phyloP scores from a whole-genome alignment of 2,888 invertebrate genomes.

The Campaea margaritaria region DNA sequence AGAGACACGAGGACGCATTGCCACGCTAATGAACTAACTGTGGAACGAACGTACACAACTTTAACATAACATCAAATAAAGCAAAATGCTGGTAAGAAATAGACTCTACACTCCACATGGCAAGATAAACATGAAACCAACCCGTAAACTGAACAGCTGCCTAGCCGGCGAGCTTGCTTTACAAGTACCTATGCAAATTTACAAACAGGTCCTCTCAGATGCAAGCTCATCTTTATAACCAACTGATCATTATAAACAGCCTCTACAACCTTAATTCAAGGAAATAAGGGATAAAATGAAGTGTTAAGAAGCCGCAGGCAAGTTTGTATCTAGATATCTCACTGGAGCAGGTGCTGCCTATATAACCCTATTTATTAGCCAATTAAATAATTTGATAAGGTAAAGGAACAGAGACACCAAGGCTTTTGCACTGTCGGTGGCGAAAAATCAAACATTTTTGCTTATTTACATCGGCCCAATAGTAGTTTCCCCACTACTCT shows the following conservation, averaged over 20 bases:
- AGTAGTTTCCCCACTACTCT: too few species aligned
- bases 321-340: slow-evolving; percentile 22
- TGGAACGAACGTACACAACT: too few species aligned
- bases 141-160: slow-evolving; percentile 65
- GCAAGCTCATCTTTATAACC: slow-evolving; percentile 53
- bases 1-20: too few species aligned
- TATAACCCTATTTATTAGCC: slow-evolving; percentile 17
- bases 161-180: slow-evolving; percentile 68
- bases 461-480: too few species aligned
- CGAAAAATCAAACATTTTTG: too few species aligned
- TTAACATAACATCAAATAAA: background rate
- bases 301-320: background rate
- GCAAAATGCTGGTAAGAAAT: background rate
- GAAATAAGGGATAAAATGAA: background rate
- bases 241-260: background rate
- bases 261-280: background rate
- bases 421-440: too few species aligned
- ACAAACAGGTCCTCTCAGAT: slow-evolving; percentile 56
- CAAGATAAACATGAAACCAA: slow-evolving; percentile 25
- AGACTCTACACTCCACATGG: too few species aligned
- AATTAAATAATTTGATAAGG: slow-evolving; percentile 17
- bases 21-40: too few species aligned
- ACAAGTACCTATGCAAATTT: slow-evolving; percentile 48
- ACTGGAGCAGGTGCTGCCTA: slow-evolving; percentile 20
- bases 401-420: background rate